phyloP scores from a whole-genome alignment of 2,797 vertebrate species.

The Hypotaenidia philippensis region DNA sequence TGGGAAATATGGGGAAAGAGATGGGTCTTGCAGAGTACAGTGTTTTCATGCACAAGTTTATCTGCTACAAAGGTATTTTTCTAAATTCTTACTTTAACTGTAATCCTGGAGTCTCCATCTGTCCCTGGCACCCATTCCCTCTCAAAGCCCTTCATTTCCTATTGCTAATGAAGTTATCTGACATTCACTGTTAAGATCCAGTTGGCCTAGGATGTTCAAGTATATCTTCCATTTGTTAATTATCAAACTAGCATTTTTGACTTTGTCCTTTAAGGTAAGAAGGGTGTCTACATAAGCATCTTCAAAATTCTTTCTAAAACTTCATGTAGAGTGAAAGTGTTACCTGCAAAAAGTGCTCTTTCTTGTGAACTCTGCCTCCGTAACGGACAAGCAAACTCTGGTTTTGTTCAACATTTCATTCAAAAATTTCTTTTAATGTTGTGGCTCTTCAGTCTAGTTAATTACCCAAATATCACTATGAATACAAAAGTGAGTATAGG shows the following conservation, averaged over 20 bases:
- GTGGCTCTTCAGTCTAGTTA: neutral
- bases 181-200: neutral
- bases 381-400: neutral
- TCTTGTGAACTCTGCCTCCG: neutral
- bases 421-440: neutral
- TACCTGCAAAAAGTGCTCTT: neutral
- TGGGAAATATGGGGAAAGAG: fast-evolving
- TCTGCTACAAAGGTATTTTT: neutral
- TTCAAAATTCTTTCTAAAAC: neutral
- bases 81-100: neutral
- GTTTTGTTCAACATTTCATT: neutral
- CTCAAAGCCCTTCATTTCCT: neutral
- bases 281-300: neutral
- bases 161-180: neutral
- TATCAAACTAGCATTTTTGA: neutral
- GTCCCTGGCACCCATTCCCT: neutral
- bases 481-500: neutral
- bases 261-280: neutral
- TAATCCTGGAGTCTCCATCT: neutral
- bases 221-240: neutral
- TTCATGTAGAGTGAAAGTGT: neutral
- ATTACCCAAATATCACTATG: neutral
- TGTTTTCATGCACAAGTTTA: neutral
- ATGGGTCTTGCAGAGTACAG: neutral
- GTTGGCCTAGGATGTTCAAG: neutral